phyloP scores from a whole-genome alignment of 2,113 vertebrate genomes.

The Ptyas mucosa region DNA sequence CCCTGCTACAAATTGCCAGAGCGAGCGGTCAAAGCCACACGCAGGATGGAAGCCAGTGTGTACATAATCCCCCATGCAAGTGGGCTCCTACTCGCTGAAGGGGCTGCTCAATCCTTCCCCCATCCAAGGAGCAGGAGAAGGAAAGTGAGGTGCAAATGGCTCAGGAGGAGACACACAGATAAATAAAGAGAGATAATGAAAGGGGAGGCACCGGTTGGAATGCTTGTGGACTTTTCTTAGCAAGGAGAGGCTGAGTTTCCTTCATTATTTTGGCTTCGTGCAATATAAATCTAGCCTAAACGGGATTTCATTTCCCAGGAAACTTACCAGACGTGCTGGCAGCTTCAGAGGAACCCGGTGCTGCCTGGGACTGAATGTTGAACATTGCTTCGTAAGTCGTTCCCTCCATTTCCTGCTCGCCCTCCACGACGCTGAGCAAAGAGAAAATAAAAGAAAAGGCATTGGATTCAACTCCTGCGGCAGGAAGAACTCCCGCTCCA shows the following conservation, averaged over 20 bases:
- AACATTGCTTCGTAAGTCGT: conserved; percentile 92
- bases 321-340: conserved; percentile 73
- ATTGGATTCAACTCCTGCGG: no score
- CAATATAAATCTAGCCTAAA: background rate
- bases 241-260: background rate
- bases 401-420: conserved; percentile 75
- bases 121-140: background rate
- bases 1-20: background rate
- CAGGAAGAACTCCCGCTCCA: background rate
- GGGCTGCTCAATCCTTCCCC: background rate
- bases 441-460: background rate
- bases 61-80: background rate
- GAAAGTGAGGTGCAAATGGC: background rate
- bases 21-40: background rate
- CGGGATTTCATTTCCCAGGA: background rate
- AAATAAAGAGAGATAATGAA: background rate
- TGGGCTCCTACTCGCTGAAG: background rate
- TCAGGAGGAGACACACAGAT: background rate
- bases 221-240: background rate
- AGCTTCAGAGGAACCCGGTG: conserved; percentile 45
- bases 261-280: background rate
- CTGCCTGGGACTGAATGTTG: conserved; percentile 82
- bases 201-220: background rate
- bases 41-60: background rate
- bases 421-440: conserved; percentile 59